A percentile compares a stretch with the other conserved stretches of the same genome.
phyloP scores from a whole-genome alignment of 2,797 vertebrate species.

The Spinibarbus caldwelli region DNA sequence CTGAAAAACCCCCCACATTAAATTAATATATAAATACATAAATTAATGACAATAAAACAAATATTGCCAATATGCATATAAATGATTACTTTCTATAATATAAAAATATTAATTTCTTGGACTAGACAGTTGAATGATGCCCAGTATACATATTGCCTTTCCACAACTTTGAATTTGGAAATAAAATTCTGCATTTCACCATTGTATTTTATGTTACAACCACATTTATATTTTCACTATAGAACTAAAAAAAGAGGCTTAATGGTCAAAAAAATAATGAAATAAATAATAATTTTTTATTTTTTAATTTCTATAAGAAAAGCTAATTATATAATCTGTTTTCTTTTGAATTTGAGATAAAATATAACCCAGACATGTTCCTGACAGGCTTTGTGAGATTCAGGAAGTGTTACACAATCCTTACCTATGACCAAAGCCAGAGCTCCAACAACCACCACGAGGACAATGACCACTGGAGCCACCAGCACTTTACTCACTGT shows the following conservation, averaged over 20 bases:
- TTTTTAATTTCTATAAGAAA: not conserved
- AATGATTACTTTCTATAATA: not conserved
- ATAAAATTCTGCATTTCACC: too few relatives aligned
- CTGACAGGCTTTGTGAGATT: conserved; percentile 1
- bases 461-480: conserved; percentile 89
- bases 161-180: not conserved
- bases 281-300: too few relatives aligned
- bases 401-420: conserved; percentile 42
- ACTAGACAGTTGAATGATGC: not conserved
- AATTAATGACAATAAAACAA: not conserved
- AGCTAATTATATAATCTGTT: too few relatives aligned
- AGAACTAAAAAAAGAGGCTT: not conserved
- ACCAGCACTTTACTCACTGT: conserved; percentile 93
- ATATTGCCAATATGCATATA: not conserved
- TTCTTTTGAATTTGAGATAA: not conserved
- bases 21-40: not conserved
- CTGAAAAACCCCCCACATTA: not conserved
- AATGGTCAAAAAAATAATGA: not conserved
- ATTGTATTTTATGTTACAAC: not conserved
- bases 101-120: not conserved
- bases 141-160: too few relatives aligned
- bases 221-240: not conserved
- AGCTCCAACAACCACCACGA: conserved; percentile 92
- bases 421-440: conserved; percentile 95
- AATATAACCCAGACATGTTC: not conserved